Conservation (phyloP, 2,888 invertebrate species). For the Pachliopta kotzebuea region DNA sequence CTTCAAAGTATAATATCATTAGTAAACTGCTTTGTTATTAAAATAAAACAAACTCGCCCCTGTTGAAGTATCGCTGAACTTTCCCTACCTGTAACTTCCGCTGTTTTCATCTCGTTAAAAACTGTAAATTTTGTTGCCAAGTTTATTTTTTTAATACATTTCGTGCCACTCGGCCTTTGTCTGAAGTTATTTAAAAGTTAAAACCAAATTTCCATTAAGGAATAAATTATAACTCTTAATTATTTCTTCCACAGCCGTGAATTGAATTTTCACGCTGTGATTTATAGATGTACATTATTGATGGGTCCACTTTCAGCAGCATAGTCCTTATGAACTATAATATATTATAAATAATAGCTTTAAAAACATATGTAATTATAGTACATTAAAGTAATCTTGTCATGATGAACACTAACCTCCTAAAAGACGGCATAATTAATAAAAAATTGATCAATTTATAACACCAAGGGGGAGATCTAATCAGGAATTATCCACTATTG, state of each 20-base stretch:
- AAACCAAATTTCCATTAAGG: background rate
- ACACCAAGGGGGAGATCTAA: no score
- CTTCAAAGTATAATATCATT: background rate
- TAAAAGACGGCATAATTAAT: no score
- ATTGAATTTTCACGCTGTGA: background rate
- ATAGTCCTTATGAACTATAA: no score
- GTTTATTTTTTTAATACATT: background rate
- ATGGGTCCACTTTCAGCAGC: no score
- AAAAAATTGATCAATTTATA: no score
- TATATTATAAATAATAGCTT: no score
- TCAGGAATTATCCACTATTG: no score
- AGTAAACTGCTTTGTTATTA: background rate
- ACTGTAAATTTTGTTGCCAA: slow-evolving; percentile 7
- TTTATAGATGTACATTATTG: background rate
- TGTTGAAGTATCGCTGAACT: slow-evolving; percentile 4
- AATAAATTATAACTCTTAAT: background rate
- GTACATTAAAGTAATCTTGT: no score
- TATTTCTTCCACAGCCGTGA: background rate
- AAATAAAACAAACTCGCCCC: background rate
- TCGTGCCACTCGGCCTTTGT: background rate
- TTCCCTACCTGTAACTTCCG: slow-evolving; percentile 8
- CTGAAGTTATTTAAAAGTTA: background rate
- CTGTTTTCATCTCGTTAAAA: slow-evolving; percentile 22
- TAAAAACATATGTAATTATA: no score
- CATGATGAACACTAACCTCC: no score